Evolutionary conservation across 2,113 vertebrate species (phyloP), one percentile per base, ranked within the genome.

Genomic region (Psammodynastes pulverulentus): DNA sequence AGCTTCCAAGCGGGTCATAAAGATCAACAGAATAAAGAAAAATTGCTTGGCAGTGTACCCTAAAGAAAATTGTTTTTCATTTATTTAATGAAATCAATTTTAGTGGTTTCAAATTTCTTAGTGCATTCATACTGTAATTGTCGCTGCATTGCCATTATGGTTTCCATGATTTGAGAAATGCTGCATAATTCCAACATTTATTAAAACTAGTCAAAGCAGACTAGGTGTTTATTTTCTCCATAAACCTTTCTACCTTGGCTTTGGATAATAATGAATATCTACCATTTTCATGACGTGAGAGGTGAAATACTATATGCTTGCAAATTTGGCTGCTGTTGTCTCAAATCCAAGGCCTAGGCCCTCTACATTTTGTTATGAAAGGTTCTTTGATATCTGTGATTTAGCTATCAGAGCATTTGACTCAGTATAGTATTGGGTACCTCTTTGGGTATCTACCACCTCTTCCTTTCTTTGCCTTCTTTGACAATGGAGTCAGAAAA

Each of bases 1-100:
- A 94, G 95, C 94, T 95, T 95, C 94, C 91, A 94, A 96, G 90
- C 23, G 3, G 95, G 92, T 93, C 96, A 95, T 96, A 96, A 97
- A 96, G 96, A 94, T 95, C 96, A 96, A 49, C 94, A 95, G 96
- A 96, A 92, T 95, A 97, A 97, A 97, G 95, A 97, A 95, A 96
- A 96, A 96, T 94, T 96, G 94, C 90, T 92, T 97, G 96, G 96
- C 96, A 96, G 87, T 96, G 95, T 58, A 94, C 95, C 95, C 95
- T 94, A 93, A 95, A 95, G 95, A 84, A 92, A 96, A 93, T 19
- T 90, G 52, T n/a, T 93, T 96, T 96, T 92, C 94, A 95, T 96
- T 94, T 95, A 88, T 92, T 97, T 96, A 96, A 93, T 96, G 95
- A 96, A 95, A 95, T 46, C 92, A 34, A 93, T 93, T 89, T 92